A percentile compares a stretch with the other conserved stretches of the same genome.
Conservation (phyloP, 2,888 invertebrate genomes). For the Choristoneura rosaceana region DNA sequence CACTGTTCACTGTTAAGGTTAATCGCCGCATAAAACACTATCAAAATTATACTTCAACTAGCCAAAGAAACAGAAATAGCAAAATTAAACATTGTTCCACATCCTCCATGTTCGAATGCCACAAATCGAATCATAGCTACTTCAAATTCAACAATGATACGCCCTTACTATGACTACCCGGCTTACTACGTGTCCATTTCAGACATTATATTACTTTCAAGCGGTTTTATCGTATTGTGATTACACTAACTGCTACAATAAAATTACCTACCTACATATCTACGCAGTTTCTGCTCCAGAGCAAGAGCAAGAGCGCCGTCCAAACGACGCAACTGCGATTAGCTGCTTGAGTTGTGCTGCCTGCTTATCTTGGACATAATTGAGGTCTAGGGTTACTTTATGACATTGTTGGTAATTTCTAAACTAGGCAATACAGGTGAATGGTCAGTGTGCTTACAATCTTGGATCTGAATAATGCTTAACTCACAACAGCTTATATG, state of each 20-base stretch:
- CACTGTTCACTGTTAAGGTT: no score
- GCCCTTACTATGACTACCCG: neutral
- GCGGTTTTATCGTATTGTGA: neutral
- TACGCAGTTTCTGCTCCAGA: slow-evolving; percentile 30
- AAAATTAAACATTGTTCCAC: no score
- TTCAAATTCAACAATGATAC: neutral
- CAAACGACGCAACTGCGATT: slow-evolving; percentile 49
- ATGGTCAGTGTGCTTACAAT: slow-evolving; percentile 30
- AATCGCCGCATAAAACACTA: no score
- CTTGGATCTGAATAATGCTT: neutral
- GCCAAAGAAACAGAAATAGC: no score
- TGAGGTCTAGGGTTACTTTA: slow-evolving; percentile 43
- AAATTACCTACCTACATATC: slow-evolving; percentile 23
- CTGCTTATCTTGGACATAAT: slow-evolving; percentile 44
- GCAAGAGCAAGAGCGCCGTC: no score
- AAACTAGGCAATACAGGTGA: slow-evolving; percentile 36
- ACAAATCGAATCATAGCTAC: no score
- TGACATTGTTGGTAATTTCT: slow-evolving; percentile 44
- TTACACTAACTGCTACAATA: neutral
- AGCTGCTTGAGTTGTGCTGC: slow-evolving; percentile 47
- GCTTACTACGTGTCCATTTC: neutral
- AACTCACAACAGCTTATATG: neutral
- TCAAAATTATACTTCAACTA: no score
- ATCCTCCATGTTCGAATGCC: no score
- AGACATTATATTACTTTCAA: neutral